These are phyloP conservation scores for Protodeltote pygarga DNA, from an alignment of 2,888 invertebrate species.

Conservation along the genomic window DNA sequence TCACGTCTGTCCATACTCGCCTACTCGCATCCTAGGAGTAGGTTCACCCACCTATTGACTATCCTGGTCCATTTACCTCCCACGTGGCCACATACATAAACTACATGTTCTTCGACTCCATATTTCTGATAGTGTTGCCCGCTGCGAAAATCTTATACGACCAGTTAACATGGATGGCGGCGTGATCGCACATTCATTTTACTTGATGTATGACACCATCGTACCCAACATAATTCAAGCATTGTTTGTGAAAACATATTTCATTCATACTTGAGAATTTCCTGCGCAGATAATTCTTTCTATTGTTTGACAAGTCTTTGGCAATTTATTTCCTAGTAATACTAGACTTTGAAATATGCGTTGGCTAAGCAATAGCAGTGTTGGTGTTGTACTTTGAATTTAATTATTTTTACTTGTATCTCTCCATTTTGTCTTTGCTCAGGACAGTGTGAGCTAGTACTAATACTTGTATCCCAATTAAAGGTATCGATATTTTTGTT, in stretches of 20 bases:
- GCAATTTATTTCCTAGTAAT: conserved; percentile 30
- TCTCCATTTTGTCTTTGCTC: too few relatives aligned
- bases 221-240: conserved; percentile 34
- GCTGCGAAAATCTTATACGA: conserved; percentile 38
- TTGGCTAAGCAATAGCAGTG: conserved; percentile 5
- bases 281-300: conserved; percentile 46
- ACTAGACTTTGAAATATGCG: conserved; percentile 24
- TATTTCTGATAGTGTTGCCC: conserved; percentile 18
- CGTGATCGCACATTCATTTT: conserved; percentile 34
- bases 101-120: conserved; percentile 32
- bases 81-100: conserved; percentile 49
- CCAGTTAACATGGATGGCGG: conserved; percentile 26
- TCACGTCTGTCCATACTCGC: conserved; percentile 49
- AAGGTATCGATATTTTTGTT: conserved; percentile 40
- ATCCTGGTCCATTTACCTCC: conserved; percentile 64
- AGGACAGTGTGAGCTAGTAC: too few relatives aligned
- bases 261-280: conserved; percentile 45
- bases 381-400: conserved; percentile 26
- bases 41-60: conserved; percentile 53
- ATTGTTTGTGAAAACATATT: conserved; percentile 45
- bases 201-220: conserved; percentile 33
- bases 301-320: conserved; percentile 38
- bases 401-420: conserved; percentile 27
- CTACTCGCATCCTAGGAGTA: conserved; percentile 56
- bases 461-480: conserved; percentile 52